Evolutionary conservation across 2,888 invertebrate species (phyloP), one percentile per base, ranked within the genome.

Genomic region (Melieria picta): DNA sequence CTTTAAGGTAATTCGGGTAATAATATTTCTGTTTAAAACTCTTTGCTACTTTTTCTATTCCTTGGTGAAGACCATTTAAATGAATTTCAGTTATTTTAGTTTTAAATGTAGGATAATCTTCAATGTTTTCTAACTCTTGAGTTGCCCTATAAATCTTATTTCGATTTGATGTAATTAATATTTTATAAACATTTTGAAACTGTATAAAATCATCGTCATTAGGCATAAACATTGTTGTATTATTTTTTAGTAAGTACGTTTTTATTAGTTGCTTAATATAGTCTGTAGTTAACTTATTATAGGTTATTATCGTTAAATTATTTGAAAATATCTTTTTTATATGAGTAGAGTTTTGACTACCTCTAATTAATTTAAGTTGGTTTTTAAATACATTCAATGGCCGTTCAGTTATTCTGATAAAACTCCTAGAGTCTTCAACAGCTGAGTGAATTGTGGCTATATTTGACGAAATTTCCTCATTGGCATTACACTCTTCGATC

Each of bases 331-430:
- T 61, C 55, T 69, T 16, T 6, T 6, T 11, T 11, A 57, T 42
- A 5, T 46, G 7, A 4, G 7, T 46, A 11, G 3, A 30, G 47
- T 56, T 62, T 47, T 57, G 6, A 47, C 47, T 47, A 7, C 48
- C 55, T 30, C 46, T 72, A 45, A 69, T 47, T 56, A 72, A 43
- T 42, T 60, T 69, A 16, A 72, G 9, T 58, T 72, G 69, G 61
- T 69, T 64, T 61, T 60, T 69, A 16, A 16, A 16, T 16, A 16
- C 16, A 1, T 16, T 16, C 16, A 16, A 16, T 16, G 16, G 16
- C 16, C 16, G 16, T 16, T 16, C 16, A 16, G 16, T 16, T 16
- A 16, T 16, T 16, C 16, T 16, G 16, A 16, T 16, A 16, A 16
- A 67, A 72, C 16, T 16, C 16, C 16, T 1, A 16, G 16, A 16